A percentile compares a stretch with the other conserved stretches of the same genome.
Conservation (phyloP, 2,888 invertebrate species). For the Resseliella maxima region DNA sequence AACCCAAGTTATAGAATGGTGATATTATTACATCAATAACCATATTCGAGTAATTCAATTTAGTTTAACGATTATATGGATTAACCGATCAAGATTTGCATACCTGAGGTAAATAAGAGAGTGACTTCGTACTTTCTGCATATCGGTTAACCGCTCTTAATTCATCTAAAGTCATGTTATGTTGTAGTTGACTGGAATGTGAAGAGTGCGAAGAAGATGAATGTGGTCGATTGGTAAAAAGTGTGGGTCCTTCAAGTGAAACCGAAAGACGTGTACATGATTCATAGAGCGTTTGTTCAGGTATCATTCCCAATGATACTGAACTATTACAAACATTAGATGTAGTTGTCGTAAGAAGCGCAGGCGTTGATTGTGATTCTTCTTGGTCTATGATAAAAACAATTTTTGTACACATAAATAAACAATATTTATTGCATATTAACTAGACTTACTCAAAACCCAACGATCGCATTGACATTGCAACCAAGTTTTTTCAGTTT, state of each 20-base stretch:
- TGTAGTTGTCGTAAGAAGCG: conserved; percentile 78
- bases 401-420: not conserved
- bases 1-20: too few relatives aligned
- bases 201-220: conserved; percentile 82
- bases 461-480: conserved; percentile 90
- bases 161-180: conserved; percentile 84
- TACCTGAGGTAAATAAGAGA: conserved; percentile 92
- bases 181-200: conserved; percentile 69
- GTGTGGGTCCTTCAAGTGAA: conserved; percentile 84
- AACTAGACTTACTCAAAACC: conserved; percentile 71
- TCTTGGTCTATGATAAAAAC: conserved; percentile 76
- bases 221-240: conserved; percentile 73
- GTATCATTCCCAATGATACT: conserved; percentile 78
- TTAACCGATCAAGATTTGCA: conserved; percentile 60
- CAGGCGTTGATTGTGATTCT: conserved; percentile 90
- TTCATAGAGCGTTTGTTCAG: conserved; percentile 86
- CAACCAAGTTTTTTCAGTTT: conserved; percentile 90
- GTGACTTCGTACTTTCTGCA: conserved; percentile 90
- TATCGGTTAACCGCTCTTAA: conserved; percentile 87
- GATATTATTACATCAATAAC: too few relatives aligned
- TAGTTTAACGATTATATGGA: not conserved
- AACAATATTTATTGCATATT: conserved; percentile 63
- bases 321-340: conserved; percentile 71
- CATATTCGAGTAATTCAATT: too few relatives aligned
- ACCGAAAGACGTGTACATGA: conserved; percentile 88